These are phyloP conservation scores for Poeciliopsis occidentalis DNA, from an alignment of 2,113 vertebrate genomes.

Conservation along the genomic window DNA sequence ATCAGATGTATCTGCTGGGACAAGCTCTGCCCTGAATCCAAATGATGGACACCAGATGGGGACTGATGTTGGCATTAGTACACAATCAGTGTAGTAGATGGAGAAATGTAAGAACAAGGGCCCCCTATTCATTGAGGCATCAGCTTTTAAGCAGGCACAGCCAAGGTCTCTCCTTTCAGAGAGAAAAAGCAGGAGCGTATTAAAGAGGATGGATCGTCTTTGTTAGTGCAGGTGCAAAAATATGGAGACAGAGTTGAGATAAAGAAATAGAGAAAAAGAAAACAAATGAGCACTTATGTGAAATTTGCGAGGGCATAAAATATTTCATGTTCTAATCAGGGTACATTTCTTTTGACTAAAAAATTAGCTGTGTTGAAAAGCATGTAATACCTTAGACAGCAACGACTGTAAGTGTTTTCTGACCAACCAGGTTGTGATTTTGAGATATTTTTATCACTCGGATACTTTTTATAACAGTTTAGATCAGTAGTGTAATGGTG, in stretches of 20 bases:
- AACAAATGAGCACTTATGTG: neutral
- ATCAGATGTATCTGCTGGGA: conserved; percentile 78
- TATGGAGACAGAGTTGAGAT: neutral
- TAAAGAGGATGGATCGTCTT: conserved; percentile 1
- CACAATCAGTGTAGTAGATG: conserved; percentile 55
- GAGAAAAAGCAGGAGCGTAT: conserved; percentile 7
- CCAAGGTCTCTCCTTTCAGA: conserved; percentile 61
- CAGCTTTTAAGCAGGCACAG: conserved; percentile 53
- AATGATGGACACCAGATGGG: conserved; percentile 74
- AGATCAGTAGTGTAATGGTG: too few species aligned
- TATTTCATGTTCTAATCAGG: neutral
- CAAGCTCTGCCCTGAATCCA: conserved; percentile 70
- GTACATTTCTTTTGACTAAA: neutral
- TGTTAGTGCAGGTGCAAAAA: conserved; percentile 16
- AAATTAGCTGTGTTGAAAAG: neutral
- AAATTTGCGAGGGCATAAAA: conserved; percentile 10
- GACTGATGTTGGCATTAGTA: conserved; percentile 71
- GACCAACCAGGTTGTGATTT: neutral
- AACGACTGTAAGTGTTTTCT: too few species aligned
- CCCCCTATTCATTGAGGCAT: conserved; percentile 58
- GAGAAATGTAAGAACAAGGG: conserved; percentile 64
- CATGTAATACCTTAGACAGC: neutral
- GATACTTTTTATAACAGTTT: neutral
- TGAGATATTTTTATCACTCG: neutral
- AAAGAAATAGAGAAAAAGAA: neutral